These are phyloP conservation scores for Peromyscus polionotus DNA, from an alignment of 2,113 vertebrate species.

Conservation along the genomic window DNA sequence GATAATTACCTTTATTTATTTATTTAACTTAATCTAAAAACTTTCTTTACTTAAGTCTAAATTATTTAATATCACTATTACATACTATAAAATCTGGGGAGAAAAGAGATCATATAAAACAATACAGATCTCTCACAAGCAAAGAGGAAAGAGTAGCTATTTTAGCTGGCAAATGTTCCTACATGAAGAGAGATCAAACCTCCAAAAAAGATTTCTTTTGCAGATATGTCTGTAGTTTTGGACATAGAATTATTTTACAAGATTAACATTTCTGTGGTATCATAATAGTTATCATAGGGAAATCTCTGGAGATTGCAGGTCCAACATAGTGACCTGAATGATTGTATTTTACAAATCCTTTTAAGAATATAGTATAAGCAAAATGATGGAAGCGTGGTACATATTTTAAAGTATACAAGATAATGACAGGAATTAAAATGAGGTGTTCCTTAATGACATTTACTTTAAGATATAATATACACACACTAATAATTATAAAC, in stretches of 20 bases:
- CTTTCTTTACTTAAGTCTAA: background rate
- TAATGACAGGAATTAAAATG: background rate
- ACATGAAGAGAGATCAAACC: background rate
- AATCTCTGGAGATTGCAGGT: background rate
- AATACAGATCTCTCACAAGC: background rate
- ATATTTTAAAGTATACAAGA: background rate
- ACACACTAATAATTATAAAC: background rate
- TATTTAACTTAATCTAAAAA: too few species aligned
- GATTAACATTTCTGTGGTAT: background rate
- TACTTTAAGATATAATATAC: background rate
- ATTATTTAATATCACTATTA: background rate
- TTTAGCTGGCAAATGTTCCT: background rate
- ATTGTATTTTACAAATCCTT: background rate
- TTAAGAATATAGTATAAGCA: background rate
- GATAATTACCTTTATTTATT: background rate
- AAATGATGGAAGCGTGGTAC: background rate
- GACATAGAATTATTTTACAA: background rate
- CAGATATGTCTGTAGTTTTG: background rate
- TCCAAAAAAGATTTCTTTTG: background rate
- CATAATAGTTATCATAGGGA: background rate
- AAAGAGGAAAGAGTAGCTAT: background rate
- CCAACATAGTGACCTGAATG: background rate
- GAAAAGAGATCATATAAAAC: background rate
- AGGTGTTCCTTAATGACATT: background rate
- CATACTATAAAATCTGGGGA: background rate